These are phyloP conservation scores for Cryptocephalus moraei DNA, from an alignment of 2,888 invertebrate species.

Conservation along the genomic window DNA sequence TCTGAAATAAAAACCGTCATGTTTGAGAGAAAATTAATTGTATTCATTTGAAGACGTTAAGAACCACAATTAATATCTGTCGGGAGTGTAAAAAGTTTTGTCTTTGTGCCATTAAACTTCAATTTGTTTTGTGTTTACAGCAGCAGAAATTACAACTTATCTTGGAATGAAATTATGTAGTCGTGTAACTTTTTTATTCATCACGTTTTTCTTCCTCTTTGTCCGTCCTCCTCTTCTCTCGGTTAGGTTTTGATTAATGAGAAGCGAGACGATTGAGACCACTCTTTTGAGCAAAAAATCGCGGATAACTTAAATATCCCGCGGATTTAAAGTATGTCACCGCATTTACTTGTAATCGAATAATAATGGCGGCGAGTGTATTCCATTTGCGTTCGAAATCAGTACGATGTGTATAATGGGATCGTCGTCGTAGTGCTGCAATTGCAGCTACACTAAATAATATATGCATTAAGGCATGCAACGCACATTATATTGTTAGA, in stretches of 20 bases:
- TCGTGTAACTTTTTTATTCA: constrained; percentile 6
- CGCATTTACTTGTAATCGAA: no score
- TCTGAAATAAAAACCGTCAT: neutral
- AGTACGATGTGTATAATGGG: constrained; percentile 18
- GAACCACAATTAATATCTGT: constrained; percentile 15
- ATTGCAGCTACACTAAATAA: constrained; percentile 16
- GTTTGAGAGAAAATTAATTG: constrained; percentile 14
- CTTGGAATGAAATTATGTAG: constrained; percentile 6
- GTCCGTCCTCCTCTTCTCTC: no score
- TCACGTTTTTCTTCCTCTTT: neutral
- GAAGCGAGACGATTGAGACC: no score
- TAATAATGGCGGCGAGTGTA: no score
- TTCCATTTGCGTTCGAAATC: constrained; percentile 1
- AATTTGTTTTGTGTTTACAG: constrained; percentile 11
- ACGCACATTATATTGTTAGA: constrained; percentile 20
- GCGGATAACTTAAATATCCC: no score
- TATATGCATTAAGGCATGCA: constrained; percentile 20
- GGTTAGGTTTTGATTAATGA: no score
- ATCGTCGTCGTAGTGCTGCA: constrained; percentile 15
- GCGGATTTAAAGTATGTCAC: no score
- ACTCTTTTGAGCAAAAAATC: no score
- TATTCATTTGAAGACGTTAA: constrained; percentile 14
- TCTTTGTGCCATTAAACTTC: constrained; percentile 12
- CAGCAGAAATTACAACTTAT: constrained; percentile 4
- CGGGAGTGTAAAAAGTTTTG: constrained; percentile 12